Conservation (phyloP, 1,140 invertebrate species). For the Cecropterus lyciades region DNA sequence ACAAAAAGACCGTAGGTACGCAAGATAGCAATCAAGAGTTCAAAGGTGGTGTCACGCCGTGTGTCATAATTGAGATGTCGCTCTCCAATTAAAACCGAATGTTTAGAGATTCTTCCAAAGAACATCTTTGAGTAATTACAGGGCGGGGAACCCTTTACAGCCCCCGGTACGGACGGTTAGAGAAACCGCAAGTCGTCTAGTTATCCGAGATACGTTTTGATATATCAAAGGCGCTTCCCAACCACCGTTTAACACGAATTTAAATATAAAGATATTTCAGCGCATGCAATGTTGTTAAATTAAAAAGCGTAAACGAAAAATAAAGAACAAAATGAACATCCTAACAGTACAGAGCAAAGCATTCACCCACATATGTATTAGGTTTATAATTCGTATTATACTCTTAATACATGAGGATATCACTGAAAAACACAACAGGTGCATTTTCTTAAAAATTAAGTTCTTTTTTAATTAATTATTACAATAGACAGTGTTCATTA, state of each 20-base stretch:
- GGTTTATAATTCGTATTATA: too few relatives aligned
- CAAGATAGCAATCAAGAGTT: constrained; percentile 71
- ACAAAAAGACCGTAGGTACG: constrained; percentile 41
- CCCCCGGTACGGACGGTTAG: constrained; percentile 54
- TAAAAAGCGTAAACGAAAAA: constrained; percentile 46
- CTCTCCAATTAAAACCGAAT: constrained; percentile 78
- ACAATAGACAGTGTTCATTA: too few relatives aligned
- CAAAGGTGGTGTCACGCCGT: constrained; percentile 68
- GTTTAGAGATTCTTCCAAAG: constrained; percentile 58
- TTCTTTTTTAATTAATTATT: too few relatives aligned
- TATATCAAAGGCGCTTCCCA: constrained; percentile 43
- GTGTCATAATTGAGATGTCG: constrained; percentile 71
- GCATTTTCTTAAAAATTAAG: too few relatives aligned
- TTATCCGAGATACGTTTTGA: constrained; percentile 49
- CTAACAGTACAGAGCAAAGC: constrained; percentile 8
- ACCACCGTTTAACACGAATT: constrained; percentile 30
- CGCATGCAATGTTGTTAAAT: constrained; percentile 54
- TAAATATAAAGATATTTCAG: constrained; percentile 28
- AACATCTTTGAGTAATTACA: constrained; percentile 70
- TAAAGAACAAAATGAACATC: constrained; percentile 20
- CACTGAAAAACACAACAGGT: too few relatives aligned
- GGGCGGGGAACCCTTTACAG: constrained; percentile 57
- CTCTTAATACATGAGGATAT: too few relatives aligned
- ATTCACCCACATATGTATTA: neutral
- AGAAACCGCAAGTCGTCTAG: constrained; percentile 51